Evolutionary conservation across 2,113 vertebrate species (phyloP).

Genomic region (Cichladusa arquata): DNA sequence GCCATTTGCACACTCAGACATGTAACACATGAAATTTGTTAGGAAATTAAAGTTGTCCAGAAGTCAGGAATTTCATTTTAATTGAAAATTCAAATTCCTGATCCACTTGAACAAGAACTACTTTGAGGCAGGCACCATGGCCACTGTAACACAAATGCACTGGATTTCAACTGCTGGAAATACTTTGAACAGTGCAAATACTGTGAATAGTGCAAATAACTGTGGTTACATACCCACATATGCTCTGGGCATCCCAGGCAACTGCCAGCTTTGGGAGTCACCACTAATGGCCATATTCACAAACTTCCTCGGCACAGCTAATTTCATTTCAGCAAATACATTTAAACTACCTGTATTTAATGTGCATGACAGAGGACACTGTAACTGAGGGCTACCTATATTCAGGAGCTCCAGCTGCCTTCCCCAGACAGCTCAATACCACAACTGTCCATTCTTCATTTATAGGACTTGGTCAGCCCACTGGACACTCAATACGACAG

Average conservation of each 20-base stretch:
- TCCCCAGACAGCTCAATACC: slow-evolving; percentile 2
- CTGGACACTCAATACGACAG: not conserved
- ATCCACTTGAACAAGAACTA: not conserved
- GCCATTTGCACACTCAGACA: not conserved
- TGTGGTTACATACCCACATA: not conserved
- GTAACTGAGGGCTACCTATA: not conserved
- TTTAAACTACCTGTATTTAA: not conserved
- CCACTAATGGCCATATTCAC: not conserved
- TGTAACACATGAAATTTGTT: not conserved
- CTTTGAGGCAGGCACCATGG: not conserved
- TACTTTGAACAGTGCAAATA: not conserved
- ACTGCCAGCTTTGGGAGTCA: not conserved
- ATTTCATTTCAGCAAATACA: not conserved
- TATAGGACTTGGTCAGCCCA: not conserved
- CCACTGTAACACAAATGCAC: not conserved
- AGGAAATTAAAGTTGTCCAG: not conserved
- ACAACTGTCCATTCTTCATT: not conserved
- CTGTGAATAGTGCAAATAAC: not conserved
- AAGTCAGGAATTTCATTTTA: not conserved
- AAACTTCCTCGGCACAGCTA: not conserved
- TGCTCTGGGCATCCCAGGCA: not conserved
- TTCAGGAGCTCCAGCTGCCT: not conserved
- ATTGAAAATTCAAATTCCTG: not conserved
- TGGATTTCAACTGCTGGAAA: not conserved
- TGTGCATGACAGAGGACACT: not conserved